Percentiles rank a stretch among this genome's conserved stretches.
phyloP scores from a whole-genome alignment of 2,113 vertebrate genomes.

The Echinops telfairi region DNA sequence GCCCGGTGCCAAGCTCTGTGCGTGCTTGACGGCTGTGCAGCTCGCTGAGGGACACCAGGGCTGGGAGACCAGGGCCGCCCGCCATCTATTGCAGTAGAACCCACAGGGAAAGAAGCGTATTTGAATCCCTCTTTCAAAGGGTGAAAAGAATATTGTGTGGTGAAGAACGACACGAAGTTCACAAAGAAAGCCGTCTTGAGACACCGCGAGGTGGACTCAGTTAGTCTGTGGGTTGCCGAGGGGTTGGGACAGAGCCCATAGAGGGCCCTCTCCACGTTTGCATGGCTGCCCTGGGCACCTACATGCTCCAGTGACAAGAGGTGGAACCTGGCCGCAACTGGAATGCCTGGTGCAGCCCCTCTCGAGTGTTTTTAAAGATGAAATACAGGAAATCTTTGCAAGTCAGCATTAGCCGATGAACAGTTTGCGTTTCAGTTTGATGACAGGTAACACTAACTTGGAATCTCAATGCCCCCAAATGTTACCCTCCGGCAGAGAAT shows the following conservation, averaged over 20 bases:
- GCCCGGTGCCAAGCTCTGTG: fast-evolving
- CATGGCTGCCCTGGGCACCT: background rate
- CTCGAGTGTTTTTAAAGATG: background rate
- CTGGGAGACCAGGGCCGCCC: background rate
- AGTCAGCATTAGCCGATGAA: background rate
- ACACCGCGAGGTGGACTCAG: background rate
- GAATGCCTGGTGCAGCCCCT: background rate
- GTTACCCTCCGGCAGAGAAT: background rate
- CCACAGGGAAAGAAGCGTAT: background rate
- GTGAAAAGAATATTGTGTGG: no score
- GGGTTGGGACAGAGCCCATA: background rate
- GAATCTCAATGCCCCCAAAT: background rate
- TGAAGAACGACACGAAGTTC: background rate
- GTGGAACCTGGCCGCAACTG: background rate
- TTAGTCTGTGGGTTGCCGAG: background rate
- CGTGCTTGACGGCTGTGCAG: background rate
- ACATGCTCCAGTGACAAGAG: background rate
- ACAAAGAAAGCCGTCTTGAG: background rate
- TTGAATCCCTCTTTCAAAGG: no score
- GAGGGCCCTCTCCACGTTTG: background rate
- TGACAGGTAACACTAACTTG: background rate
- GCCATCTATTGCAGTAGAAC: background rate
- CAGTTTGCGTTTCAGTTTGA: background rate
- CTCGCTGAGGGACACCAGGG: background rate
- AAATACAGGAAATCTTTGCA: background rate